Percentiles rank a stretch among this genome's conserved stretches.
phyloP scores from a whole-genome alignment of 2,113 vertebrate genomes.

The Daphoenositta chrysoptera region DNA sequence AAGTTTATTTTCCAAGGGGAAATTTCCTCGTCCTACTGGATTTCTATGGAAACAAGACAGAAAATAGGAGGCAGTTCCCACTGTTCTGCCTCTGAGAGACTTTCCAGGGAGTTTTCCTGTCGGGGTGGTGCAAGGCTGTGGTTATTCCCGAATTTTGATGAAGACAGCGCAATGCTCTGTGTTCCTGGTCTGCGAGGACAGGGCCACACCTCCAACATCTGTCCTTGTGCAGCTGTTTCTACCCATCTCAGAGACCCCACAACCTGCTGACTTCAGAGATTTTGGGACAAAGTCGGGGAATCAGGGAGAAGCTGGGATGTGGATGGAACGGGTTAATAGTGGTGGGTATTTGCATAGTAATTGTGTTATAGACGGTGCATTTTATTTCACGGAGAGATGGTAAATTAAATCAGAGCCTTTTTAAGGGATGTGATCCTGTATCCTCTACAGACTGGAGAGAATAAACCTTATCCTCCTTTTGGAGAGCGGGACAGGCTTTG shows the following conservation, averaged over 20 bases:
- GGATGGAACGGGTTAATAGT: not conserved
- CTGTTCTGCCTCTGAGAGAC: not conserved
- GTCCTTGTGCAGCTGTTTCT: not conserved
- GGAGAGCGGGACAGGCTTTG: not conserved
- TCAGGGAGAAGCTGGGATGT: too few species aligned
- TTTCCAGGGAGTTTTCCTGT: not conserved
- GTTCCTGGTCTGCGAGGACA: not conserved
- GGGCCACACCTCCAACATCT: not conserved
- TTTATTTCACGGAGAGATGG: not conserved
- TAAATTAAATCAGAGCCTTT: not conserved
- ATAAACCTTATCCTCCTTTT: not conserved
- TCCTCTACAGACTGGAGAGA: not conserved
- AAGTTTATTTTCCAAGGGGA: not conserved
- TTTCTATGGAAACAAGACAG: not conserved
- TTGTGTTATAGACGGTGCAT: not conserved
- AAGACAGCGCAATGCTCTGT: not conserved
- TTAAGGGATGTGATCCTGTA: not conserved
- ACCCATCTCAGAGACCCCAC: not conserved
- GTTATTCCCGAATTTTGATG: not conserved
- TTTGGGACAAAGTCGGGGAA: not conserved
- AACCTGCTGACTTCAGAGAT: not conserved
- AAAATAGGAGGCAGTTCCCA: not conserved
- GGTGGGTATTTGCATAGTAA: not conserved
- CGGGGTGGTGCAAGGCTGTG: not conserved
- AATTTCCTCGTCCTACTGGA: not conserved